These are phyloP conservation scores for Brenthis daphne DNA, from an alignment of 2,888 invertebrate genomes.

Conservation along the genomic window DNA sequence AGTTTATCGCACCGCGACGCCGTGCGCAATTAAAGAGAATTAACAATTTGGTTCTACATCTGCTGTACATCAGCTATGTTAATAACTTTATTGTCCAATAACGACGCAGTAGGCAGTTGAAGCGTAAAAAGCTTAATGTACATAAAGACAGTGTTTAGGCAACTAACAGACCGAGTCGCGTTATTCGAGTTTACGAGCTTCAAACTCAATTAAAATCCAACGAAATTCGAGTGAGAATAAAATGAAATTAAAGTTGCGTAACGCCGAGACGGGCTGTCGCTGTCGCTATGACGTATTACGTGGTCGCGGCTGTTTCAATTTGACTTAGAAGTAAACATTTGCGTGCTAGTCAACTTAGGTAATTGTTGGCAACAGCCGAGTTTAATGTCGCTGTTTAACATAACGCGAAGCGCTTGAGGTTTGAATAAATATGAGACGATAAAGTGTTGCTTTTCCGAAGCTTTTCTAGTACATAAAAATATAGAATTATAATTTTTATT, in stretches of 20 bases:
- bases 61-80: slow-evolving; percentile 49
- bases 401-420: slow-evolving; percentile 24
- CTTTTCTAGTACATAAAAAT: not conserved
- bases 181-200: slow-evolving; percentile 59
- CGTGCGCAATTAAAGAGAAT: slow-evolving; percentile 72
- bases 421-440: slow-evolving; percentile 18
- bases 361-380: slow-evolving; percentile 36
- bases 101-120: slow-evolving; percentile 48
- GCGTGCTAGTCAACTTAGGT: slow-evolving; percentile 42
- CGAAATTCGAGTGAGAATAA: slow-evolving; percentile 63
- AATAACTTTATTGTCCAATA: slow-evolving; percentile 70
- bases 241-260: slow-evolving; percentile 74
- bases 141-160: slow-evolving; percentile 60
- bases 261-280: slow-evolving; percentile 51
- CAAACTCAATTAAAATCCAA: slow-evolving; percentile 72
- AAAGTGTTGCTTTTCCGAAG: slow-evolving; percentile 6
- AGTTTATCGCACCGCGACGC: slow-evolving; percentile 64
- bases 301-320: slow-evolving; percentile 45
- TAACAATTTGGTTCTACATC: slow-evolving; percentile 74
- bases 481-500: too few species aligned
- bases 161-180: slow-evolving; percentile 64
- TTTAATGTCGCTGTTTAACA: slow-evolving; percentile 29
- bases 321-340: slow-evolving; percentile 43
- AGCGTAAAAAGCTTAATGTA: slow-evolving; percentile 55
- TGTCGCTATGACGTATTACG: slow-evolving; percentile 49